A percentile compares a stretch with the other conserved stretches of the same genome.
These are phyloP conservation scores for Eulithis testata DNA, from an alignment of 2,888 invertebrate genomes.

Conservation along the genomic window DNA sequence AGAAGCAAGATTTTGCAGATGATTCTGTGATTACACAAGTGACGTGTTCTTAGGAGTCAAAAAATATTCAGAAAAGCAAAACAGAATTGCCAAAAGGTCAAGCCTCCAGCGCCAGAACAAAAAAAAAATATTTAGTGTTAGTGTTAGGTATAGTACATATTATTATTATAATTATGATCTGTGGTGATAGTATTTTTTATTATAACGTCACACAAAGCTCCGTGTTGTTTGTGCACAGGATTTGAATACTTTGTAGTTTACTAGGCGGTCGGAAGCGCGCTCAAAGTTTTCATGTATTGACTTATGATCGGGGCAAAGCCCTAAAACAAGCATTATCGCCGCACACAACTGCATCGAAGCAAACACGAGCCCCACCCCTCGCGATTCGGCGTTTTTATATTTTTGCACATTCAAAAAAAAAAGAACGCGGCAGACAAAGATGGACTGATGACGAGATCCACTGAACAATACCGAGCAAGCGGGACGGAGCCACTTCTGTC, in stretches of 20 bases:
- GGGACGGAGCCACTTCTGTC: slow-evolving; percentile 77
- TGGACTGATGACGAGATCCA: slow-evolving; percentile 80
- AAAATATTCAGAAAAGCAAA: too few relatives aligned
- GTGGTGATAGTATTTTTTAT: slow-evolving; percentile 8
- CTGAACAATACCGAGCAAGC: slow-evolving; percentile 77
- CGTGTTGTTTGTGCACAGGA: slow-evolving; percentile 48
- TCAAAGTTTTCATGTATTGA: slow-evolving; percentile 68
- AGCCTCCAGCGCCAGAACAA: too few relatives aligned
- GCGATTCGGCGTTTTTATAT: slow-evolving; percentile 83
- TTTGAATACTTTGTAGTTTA: slow-evolving; percentile 45
- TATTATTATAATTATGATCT: too few relatives aligned
- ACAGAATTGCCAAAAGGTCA: too few relatives aligned
- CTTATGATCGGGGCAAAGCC: slow-evolving; percentile 82
- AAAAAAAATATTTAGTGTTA: too few relatives aligned
- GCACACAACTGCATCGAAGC: slow-evolving; percentile 71
- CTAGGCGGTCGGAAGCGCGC: slow-evolving; percentile 43
- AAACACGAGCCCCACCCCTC: slow-evolving; percentile 66
- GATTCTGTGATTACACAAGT: background rate
- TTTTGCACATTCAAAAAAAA: slow-evolving; percentile 81
- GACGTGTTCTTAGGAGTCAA: too few relatives aligned
- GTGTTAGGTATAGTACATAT: too few relatives aligned
- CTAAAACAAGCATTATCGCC: slow-evolving; percentile 80
- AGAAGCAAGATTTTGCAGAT: background rate
- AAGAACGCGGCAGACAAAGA: slow-evolving; percentile 81
- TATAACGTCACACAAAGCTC: slow-evolving; percentile 25